Evolutionary conservation across 2,888 invertebrate species (phyloP).

Genomic region (Tetragnatha montana): DNA sequence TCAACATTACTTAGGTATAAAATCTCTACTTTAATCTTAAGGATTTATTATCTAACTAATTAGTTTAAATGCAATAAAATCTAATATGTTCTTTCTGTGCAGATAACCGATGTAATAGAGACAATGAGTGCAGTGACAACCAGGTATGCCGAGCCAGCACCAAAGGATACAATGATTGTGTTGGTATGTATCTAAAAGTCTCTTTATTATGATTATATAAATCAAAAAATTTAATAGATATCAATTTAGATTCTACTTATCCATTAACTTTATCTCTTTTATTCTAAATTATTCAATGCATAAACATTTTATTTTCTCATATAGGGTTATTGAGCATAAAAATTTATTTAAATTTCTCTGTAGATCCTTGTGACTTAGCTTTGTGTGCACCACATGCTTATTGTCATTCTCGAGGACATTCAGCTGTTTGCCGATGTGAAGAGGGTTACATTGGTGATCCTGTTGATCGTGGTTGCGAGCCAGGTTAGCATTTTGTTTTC

Average conservation of each 20-base stretch:
- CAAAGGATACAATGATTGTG: slow-evolving; percentile 83
- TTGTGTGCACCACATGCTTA: slow-evolving; percentile 86
- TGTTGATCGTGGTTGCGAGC: slow-evolving; percentile 82
- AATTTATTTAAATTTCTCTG: not conserved
- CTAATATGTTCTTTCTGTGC: not conserved
- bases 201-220: too few species aligned
- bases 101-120: slow-evolving; percentile 80
- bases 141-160: slow-evolving; percentile 82
- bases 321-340: too few species aligned
- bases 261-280: too few species aligned
- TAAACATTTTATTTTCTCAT: too few species aligned
- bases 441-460: slow-evolving; percentile 90
- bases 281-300: too few species aligned
- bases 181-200: slow-evolving; percentile 68
- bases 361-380: slow-evolving; percentile 84
- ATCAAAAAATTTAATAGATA: too few species aligned
- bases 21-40: too few species aligned
- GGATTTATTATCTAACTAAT: too few species aligned
- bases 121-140: slow-evolving; percentile 85
- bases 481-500: slow-evolving; percentile 43
- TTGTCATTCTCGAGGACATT: slow-evolving; percentile 79
- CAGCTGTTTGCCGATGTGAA: slow-evolving; percentile 80
- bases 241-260: too few species aligned
- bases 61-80: not conserved
- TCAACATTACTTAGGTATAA: too few species aligned